Evolutionary conservation across 2,797 vertebrate species (phyloP).

Genomic region (Melanotaenia nigrans): DNA sequence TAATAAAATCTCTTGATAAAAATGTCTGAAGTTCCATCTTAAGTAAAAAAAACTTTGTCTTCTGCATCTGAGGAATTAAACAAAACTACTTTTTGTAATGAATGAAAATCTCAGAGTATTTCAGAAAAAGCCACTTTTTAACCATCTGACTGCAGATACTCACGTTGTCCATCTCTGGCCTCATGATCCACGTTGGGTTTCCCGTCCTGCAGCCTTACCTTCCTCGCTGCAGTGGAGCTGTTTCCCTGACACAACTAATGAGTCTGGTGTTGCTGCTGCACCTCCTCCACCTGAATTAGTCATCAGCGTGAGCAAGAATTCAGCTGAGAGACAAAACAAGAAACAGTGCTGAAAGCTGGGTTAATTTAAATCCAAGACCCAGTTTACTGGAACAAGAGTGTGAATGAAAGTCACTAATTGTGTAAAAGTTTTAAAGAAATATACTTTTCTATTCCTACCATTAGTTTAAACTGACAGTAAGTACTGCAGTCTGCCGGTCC

Average conservation of each 20-base stretch:
- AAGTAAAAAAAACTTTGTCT: too few relatives aligned
- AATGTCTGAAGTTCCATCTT: too few relatives aligned
- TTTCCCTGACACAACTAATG: slow-evolving; percentile 56
- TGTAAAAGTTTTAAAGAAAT: too few relatives aligned
- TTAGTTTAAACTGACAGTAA: too few relatives aligned
- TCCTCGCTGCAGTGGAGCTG: slow-evolving; percentile 26
- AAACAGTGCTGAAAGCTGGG: not conserved
- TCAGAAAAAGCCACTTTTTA: not conserved
- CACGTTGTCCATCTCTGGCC: slow-evolving; percentile 48
- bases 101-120: not conserved
- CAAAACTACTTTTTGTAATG: not conserved
- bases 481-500: too few relatives aligned
- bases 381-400: not conserved
- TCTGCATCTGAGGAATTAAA: not conserved
- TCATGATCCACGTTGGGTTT: slow-evolving; percentile 6
- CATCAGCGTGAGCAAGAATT: slow-evolving; percentile 54
- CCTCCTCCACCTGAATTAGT: slow-evolving; percentile 74
- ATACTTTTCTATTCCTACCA: too few relatives aligned
- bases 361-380: not conserved
- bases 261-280: slow-evolving; percentile 51
- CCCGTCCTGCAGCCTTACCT: slow-evolving; percentile 41
- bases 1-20: too few relatives aligned
- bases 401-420: not conserved
- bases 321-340: not conserved
- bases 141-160: slow-evolving; percentile 37